phyloP scores from a whole-genome alignment of 37 sponge, comb jelly and placozoan genomes.

The Spongilla lacustris region DNA sequence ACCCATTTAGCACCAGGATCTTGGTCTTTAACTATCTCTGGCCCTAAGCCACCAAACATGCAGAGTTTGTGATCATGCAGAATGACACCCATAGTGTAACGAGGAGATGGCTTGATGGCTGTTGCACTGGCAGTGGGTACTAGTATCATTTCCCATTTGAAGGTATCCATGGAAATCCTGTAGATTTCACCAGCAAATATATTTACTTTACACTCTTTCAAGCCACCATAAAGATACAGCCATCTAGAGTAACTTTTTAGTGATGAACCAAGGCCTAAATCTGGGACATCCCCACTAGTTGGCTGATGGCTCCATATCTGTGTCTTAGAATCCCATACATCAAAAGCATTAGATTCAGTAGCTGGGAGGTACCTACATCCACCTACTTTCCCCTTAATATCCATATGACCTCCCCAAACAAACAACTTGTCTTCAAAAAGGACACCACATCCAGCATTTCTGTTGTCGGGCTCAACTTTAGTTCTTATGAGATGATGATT shows the following conservation, averaged over 20 bases:
- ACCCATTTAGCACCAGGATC: constrained; percentile 46
- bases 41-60: constrained; percentile 66
- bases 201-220: constrained; percentile 13
- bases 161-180: constrained; percentile 17
- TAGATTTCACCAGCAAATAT: constrained; percentile 54
- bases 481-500: not conserved
- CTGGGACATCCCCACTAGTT: constrained; percentile 51
- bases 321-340: constrained; percentile 46
- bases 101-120: constrained; percentile 33
- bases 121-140: not conserved
- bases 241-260: not conserved
- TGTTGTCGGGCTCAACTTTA: constrained; percentile 10
- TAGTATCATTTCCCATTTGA: constrained; percentile 39
- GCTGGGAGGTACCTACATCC: not conserved
- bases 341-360: constrained; percentile 30
- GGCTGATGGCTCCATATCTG: constrained; percentile 34
- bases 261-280: constrained; percentile 44
- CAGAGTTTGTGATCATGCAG: constrained; percentile 34
- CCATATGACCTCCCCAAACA: constrained; percentile 67
- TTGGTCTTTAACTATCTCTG: constrained; percentile 20
- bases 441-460: constrained; percentile 68
- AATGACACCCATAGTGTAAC: constrained; percentile 49
- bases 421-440: constrained; percentile 37
- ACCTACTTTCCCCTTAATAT: not conserved
- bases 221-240: constrained; percentile 64